Base-by-base conservation (phyloP, 2,888 invertebrate genomes). In the Euproctis similis region DNA sequence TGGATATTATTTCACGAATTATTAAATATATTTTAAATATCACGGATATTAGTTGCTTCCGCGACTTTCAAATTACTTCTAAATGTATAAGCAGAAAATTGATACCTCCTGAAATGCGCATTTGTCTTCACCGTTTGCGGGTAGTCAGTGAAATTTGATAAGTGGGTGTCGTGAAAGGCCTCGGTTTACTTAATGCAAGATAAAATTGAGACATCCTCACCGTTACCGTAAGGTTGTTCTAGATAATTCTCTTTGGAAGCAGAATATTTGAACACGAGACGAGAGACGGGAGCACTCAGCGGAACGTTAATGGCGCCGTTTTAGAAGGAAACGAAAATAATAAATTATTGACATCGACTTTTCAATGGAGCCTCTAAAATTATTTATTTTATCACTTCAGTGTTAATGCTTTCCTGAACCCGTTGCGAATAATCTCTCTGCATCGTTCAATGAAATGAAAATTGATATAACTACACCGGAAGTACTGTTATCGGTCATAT, bases 321-420 rank as follows among this genome's bases (percentile, higher is more conserved):
- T 75, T 72, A 62, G 67, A 69, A 68, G 69, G 68, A 69, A 74
- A 69, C 59, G 69, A 76, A 76, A 72, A 76, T 74, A 75, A 78
- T 75, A 73, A 73, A 71, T 76, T 77, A 77, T 80, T 76, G 74
- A 75, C 74, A 71, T 66, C 63, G 64, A 59, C 59, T 62, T 49
- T 67, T 63, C 54, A 64, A 65, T 66, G 59, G 62, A 56, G 55
- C 55, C 56, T 52, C 52, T 46, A 51, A 64, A 62, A 63, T 65
- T 69, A 62, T 70, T 72, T 67, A 64, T 72, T 66, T 59, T 63
- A 61, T 64, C 58, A 58, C 31, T 45, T 28, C 39, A 34, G 43
- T 39, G 40, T 45, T 40, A 48, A 50, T 49, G 42, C 39, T 38
- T 30, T 26, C 29, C 39, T 34, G 40, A n/a, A n/a, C 6, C n/a